Evolutionary conservation across 2,113 vertebrate species (phyloP).

Genomic region (Loxodonta africana): DNA sequence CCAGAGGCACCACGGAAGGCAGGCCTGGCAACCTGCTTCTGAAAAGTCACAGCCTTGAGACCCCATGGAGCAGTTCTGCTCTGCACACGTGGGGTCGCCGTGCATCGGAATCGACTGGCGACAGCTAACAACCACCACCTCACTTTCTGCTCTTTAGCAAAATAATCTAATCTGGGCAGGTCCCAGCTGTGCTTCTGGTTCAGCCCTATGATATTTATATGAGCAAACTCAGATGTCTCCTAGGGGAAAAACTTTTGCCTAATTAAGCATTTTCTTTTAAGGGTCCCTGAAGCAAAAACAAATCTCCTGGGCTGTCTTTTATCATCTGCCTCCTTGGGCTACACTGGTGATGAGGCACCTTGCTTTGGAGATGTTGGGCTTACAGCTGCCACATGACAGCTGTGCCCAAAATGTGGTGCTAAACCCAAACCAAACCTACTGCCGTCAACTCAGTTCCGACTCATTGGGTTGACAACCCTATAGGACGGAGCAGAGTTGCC

Average conservation of each 20-base stretch:
- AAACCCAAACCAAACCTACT: neutral
- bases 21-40: too few species aligned
- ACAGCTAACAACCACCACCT: neutral
- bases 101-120: too few species aligned
- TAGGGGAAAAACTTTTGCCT: neutral
- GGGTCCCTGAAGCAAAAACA: neutral
- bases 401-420: neutral
- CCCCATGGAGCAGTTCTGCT: too few species aligned
- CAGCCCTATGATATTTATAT: neutral
- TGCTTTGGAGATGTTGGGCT: neutral
- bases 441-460: too few species aligned
- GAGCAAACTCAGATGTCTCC: slow-evolving; percentile 19
- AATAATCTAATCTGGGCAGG: neutral
- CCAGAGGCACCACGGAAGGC: too few species aligned
- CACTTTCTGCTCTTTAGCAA: slow-evolving; percentile 15
- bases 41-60: too few species aligned
- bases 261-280: neutral
- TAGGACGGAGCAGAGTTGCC: too few species aligned
- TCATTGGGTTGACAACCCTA: too few species aligned
- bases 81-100: too few species aligned
- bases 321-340: neutral
- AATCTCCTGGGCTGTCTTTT: neutral
- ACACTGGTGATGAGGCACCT: neutral
- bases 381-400: neutral
- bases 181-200: neutral